Evolutionary conservation across 2,888 invertebrate genomes (phyloP).

Genomic region (Aphidius colemani): DNA sequence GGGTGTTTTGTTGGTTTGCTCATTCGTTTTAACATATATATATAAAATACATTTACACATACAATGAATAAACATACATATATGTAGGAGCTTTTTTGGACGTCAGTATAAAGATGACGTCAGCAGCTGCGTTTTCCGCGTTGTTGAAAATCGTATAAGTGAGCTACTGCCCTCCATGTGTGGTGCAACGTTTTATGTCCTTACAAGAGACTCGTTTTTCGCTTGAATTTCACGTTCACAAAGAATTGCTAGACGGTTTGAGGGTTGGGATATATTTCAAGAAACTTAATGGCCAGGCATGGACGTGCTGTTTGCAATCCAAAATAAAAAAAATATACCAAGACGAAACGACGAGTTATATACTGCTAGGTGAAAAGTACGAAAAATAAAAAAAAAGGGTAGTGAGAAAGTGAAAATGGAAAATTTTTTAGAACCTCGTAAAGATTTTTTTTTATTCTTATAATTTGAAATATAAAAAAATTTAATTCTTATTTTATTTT

Average conservation of each 20-base stretch:
- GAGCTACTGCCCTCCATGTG: slow-evolving; percentile 1
- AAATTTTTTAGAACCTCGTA: neutral
- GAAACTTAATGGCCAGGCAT: slow-evolving; percentile 30
- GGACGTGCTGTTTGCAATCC: slow-evolving; percentile 26
- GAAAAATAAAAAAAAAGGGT: neutral
- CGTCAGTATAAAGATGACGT: slow-evolving; percentile 18
- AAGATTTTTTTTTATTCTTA: too few species aligned
- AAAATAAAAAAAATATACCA: slow-evolving; percentile 3
- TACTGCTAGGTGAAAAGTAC: neutral
- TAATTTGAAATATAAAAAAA: too few species aligned
- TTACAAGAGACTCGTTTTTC: slow-evolving; percentile 17
- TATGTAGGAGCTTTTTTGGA: slow-evolving; percentile 15
- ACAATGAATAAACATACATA: neutral
- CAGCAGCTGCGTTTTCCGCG: slow-evolving; percentile 26
- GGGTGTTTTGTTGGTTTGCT: slow-evolving; percentile 7
- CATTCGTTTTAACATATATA: neutral
- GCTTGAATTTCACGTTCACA: slow-evolving; percentile 6
- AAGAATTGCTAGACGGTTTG: slow-evolving; percentile 7
- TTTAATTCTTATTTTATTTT: too few species aligned
- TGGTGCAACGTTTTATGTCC: slow-evolving; percentile 30
- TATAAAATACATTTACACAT: neutral
- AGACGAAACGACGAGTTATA: neutral
- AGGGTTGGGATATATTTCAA: slow-evolving; percentile 11
- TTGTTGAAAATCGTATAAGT: neutral
- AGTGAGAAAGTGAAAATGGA: slow-evolving; percentile 19